phyloP scores from a whole-genome alignment of 1,140 invertebrate species.

The Cyclina sinensis region DNA sequence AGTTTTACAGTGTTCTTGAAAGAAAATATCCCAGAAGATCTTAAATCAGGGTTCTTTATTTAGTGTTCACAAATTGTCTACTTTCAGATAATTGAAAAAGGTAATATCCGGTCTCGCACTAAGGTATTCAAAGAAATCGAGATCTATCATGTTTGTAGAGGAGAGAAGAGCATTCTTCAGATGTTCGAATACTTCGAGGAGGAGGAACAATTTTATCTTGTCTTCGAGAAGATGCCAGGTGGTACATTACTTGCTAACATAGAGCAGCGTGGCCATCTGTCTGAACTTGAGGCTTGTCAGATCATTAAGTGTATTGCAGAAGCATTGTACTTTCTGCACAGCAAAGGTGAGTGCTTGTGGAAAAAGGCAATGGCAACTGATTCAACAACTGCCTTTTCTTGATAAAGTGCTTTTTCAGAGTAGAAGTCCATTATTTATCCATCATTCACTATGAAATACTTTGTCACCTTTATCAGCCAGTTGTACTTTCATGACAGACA shows the following conservation, averaged over 20 bases:
- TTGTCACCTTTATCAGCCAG: no score
- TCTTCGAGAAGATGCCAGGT: slow-evolving; percentile 99
- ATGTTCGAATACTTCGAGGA: slow-evolving; percentile 99
- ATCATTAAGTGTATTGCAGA: slow-evolving; percentile 98
- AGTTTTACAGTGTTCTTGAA: no score
- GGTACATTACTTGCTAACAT: slow-evolving; percentile 95
- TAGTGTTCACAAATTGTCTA: no score
- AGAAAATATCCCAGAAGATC: background rate
- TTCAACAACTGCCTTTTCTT: no score
- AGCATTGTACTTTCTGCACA: slow-evolving; percentile 97
- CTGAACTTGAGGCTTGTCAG: slow-evolving; percentile 97
- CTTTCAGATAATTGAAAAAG: slow-evolving; percentile 95
- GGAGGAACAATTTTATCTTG: slow-evolving; percentile 97
- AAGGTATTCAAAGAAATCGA: slow-evolving; percentile 99
- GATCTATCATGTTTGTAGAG: slow-evolving; percentile 99
- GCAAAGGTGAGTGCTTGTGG: slow-evolving; percentile 88
- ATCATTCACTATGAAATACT: no score
- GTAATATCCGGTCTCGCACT: slow-evolving; percentile 95
- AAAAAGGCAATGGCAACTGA: no score
- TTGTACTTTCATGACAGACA: no score
- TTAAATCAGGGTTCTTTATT: no score
- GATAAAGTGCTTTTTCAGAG: no score
- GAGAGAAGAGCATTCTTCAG: slow-evolving; percentile 98
- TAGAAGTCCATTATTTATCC: no score
- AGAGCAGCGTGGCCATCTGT: slow-evolving; percentile 96